phyloP scores from a whole-genome alignment of 1,140 invertebrate species.

The Ceratina japonica region DNA sequence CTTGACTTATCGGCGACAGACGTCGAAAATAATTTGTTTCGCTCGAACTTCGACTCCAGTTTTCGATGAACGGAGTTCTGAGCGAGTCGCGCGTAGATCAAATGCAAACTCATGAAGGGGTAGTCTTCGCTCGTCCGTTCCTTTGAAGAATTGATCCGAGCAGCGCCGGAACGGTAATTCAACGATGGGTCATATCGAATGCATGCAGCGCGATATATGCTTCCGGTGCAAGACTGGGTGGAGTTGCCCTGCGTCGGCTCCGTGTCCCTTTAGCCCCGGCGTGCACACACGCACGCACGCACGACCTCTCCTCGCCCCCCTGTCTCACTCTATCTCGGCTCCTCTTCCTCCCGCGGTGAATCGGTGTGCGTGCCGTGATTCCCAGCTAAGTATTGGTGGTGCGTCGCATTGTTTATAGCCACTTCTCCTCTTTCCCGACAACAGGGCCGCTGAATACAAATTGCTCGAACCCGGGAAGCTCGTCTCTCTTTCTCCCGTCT shows the following conservation, averaged over 20 bases:
- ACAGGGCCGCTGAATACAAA: slow-evolving; percentile 73
- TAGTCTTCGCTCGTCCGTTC: not conserved
- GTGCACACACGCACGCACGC: slow-evolving; percentile 36
- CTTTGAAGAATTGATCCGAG: slow-evolving; percentile 11
- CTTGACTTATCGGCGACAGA: slow-evolving; percentile 55
- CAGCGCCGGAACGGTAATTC: slow-evolving; percentile 53
- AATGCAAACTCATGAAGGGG: not conserved
- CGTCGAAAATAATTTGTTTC: not conserved
- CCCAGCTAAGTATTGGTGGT: slow-evolving; percentile 67
- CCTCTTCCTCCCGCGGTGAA: not conserved
- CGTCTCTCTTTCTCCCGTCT: slow-evolving; percentile 39
- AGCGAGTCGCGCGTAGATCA: not conserved
- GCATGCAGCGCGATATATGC: slow-evolving; percentile 71
- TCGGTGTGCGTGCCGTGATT: slow-evolving; percentile 59
- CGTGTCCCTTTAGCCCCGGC: slow-evolving; percentile 64
- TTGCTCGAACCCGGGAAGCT: slow-evolving; percentile 55
- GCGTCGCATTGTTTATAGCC: slow-evolving; percentile 77
- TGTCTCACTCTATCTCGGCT: not conserved
- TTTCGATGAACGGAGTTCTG: too few relatives aligned
- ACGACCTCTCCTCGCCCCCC: slow-evolving; percentile 47
- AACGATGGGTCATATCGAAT: slow-evolving; percentile 69
- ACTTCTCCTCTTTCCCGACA: slow-evolving; percentile 74
- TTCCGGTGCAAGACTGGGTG: slow-evolving; percentile 72
- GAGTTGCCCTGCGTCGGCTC: slow-evolving; percentile 65
- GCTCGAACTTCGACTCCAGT: too few relatives aligned